Evolutionary conservation across 1,140 invertebrate species (phyloP).

Genomic region (Drosophila mauritiana): DNA sequence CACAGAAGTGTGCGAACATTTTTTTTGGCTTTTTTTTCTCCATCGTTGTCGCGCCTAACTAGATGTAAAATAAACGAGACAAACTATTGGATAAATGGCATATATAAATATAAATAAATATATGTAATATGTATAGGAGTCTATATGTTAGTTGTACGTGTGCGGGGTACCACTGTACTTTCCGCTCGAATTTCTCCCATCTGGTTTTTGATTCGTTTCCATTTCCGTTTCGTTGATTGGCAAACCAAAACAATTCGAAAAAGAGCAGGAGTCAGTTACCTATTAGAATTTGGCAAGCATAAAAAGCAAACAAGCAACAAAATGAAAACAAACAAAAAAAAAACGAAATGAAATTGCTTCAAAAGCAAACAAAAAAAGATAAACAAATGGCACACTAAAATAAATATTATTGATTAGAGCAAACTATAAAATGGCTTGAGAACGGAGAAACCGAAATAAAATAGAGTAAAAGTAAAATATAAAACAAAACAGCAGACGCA

Average conservation of each 20-base stretch:
- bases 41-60: slow-evolving; percentile 58
- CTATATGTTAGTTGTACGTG: slow-evolving; percentile 34
- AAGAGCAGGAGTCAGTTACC: slow-evolving; percentile 85
- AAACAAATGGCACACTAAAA: slow-evolving; percentile 56
- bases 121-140: slow-evolving; percentile 49
- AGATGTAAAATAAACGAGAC: slow-evolving; percentile 56
- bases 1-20: slow-evolving; percentile 17
- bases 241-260: slow-evolving; percentile 76
- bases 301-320: slow-evolving; percentile 42
- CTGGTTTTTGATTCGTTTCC: slow-evolving; percentile 44
- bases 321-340: slow-evolving; percentile 44
- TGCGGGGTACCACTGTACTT: slow-evolving; percentile 52
- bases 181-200: slow-evolving; percentile 36
- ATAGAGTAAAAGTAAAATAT: slow-evolving; percentile 2
- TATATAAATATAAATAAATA: slow-evolving; percentile 11
- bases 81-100: slow-evolving; percentile 43
- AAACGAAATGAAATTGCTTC: slow-evolving; percentile 64
- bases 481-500: slow-evolving; percentile 24
- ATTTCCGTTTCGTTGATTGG: slow-evolving; percentile 74
- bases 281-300: slow-evolving; percentile 82
- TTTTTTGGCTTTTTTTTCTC: slow-evolving; percentile 50
- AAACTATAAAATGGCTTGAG: slow-evolving; percentile 57
- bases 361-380: slow-evolving; percentile 73
- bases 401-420: slow-evolving; percentile 48
- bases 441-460: slow-evolving; percentile 28